Evolutionary conservation across 2,113 vertebrate genomes (phyloP), one percentile per base, ranked within the genome.

Genomic region (Sander vitreus): DNA sequence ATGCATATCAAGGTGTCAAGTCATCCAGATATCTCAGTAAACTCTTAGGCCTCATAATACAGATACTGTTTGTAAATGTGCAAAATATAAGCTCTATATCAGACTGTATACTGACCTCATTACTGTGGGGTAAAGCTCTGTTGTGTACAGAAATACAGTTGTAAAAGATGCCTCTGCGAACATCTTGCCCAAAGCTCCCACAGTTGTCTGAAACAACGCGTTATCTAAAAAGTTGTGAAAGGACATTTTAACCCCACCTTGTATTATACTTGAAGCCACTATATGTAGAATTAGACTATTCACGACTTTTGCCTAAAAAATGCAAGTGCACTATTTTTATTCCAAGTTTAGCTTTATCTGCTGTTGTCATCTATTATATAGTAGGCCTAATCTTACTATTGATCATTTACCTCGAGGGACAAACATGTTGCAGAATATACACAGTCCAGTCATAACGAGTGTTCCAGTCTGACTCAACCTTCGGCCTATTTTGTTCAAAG

Each of bases 71-170:
- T 73, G 12, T 45, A 11, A 25, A 63, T 67, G 10, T 76, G 25
- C 5, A 47, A 55, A 58, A 33, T 50, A 73, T 19, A 30, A 68
- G n/a, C 11, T 54, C 4, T 43, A 1, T 58, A 30, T 25, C 7
- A n/a, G 39, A 73, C 11, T 53, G 23, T 80, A 57, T 47, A 70
- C 53, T 67, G 43, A 91, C 91, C 91, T 88, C 66, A 92, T 58
- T 12, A 92, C 89, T 25, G 89, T 91, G 21, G 91, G 89, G 36
- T 86, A 91, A 33, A 92, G 80, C 71, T 92, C 91, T 18, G 76
- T 15, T 72, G 91, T 91, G 73, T 90, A 90, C 23, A 92, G 64
- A 75, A 21, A 86, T 18, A 89, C 18, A n/a, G 36, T 68, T 8
- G 83, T 90, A 67, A 92, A 90, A 30, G 88, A n/a, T 48, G 27